Evolutionary conservation across 1,140 invertebrate genomes (phyloP), one percentile per base, ranked within the genome.

Genomic region (Tetragonula clypearis): DNA sequence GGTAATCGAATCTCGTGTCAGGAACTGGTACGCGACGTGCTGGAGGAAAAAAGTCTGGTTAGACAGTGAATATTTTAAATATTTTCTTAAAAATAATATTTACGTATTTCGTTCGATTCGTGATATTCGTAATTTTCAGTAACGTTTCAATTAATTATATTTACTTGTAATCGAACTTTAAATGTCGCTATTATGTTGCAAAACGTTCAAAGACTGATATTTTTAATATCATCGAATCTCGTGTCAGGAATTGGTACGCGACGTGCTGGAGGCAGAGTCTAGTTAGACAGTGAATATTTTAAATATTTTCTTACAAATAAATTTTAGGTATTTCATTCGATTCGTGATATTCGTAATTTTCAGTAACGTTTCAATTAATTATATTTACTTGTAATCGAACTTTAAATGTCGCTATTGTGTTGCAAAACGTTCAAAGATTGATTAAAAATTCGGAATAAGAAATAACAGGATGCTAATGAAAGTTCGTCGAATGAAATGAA

Each of bases 21-120:
- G 99, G 99, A 12, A 99, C 99, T n/a, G 99, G 98, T 89, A 99
- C 99, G 91, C 99, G 97, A 98, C 98, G 97, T 99, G 96, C 95
- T 93, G 95, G 93, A 94, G 96, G 94, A 92, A 93, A 95, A 95
- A 30, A 90, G 79, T 92, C 89, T 15, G 73, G 65, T 89, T 79
- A 60, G 65, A 86, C 65, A 11, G 35, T 35, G 12, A 35, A 26
- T n/a, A 1, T n/a, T 0, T 49, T 5, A 4, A 26, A 66, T n/a
- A 35, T 56, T 15, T 30, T 62, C 26, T 8, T 83, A 90, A 88
- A 93, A 88, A 92, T 79, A 69, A 66, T 5, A 41, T 49, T 8
- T 8, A 66, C 5, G 23, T n/a, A 15, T 65, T 35, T 35, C 15
- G 8, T n/a, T 26, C 5, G 0, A 26, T 26, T 26, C n/a, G 41